phyloP scores from a whole-genome alignment of 2,888 invertebrate genomes.

The Drosophila falleni region DNA sequence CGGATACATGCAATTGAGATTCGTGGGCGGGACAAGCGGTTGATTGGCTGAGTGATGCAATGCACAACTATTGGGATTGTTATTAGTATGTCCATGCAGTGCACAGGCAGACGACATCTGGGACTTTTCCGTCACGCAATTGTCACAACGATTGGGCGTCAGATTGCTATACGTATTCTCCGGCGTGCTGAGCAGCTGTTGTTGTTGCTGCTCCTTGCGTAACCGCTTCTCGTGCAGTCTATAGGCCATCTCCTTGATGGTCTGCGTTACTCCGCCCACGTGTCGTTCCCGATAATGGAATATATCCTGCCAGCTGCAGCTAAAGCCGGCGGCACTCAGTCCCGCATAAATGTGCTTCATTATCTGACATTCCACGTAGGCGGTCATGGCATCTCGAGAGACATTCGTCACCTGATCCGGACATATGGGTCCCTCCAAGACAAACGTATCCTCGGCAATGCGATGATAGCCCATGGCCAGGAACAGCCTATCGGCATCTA shows the following conservation, averaged over 20 bases:
- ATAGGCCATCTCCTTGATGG: constrained; percentile 82
- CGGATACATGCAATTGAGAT: constrained; percentile 63
- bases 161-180: constrained; percentile 73
- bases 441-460: constrained; percentile 86
- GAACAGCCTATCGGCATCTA: constrained; percentile 91
- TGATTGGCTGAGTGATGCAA: constrained; percentile 46
- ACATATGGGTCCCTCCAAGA: constrained; percentile 91
- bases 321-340: constrained; percentile 87
- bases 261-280: constrained; percentile 80
- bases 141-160: constrained; percentile 51
- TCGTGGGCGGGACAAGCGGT: constrained; percentile 43
- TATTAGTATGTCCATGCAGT: constrained; percentile 51
- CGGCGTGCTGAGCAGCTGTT: constrained; percentile 29
- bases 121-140: constrained; percentile 48
- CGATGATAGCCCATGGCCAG: constrained; percentile 93
- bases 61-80: constrained; percentile 50
- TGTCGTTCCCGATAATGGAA: constrained; percentile 84
- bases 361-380: constrained; percentile 95
- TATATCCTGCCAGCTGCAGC: constrained; percentile 89
- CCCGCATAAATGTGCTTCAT: constrained; percentile 91
- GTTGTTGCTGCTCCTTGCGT: constrained; percentile 73
- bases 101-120: constrained; percentile 46
- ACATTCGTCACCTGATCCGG: constrained; percentile 92
- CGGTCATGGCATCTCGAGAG: constrained; percentile 93
- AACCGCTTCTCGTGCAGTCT: constrained; percentile 78